Evolutionary conservation across 2,888 invertebrate genomes (phyloP).

Genomic region (Ochropacha duplaris): DNA sequence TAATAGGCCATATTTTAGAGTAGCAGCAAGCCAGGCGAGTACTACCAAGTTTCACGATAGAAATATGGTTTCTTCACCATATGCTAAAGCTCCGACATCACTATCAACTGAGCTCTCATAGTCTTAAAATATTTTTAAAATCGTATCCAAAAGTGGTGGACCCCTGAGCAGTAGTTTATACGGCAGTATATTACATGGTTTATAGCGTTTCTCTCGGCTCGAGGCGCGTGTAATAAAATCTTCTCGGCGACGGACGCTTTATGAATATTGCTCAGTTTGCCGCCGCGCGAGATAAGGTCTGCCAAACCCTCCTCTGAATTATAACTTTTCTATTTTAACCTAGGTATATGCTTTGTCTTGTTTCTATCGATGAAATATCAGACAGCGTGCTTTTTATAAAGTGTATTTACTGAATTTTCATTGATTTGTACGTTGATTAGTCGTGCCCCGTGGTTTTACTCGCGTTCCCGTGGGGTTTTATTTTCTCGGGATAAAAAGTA

Average conservation of each 20-base stretch:
- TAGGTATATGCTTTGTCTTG: neutral
- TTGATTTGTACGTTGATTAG: too few relatives aligned
- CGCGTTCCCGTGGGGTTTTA: too few relatives aligned
- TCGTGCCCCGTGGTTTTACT: too few relatives aligned
- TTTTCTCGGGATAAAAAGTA: too few relatives aligned
- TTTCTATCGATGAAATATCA: neutral
- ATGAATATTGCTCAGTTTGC: slow-evolving; percentile 63
- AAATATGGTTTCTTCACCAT: too few relatives aligned
- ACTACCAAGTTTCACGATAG: too few relatives aligned
- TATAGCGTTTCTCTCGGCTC: slow-evolving; percentile 50
- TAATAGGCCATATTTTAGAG: too few relatives aligned
- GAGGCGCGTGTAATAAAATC: slow-evolving; percentile 75
- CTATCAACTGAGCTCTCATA: too few relatives aligned
- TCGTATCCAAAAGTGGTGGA: slow-evolving; percentile 29
- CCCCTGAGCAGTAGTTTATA: slow-evolving; percentile 57
- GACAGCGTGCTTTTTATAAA: too few relatives aligned
- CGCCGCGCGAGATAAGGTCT: slow-evolving; percentile 57
- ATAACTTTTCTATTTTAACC: slow-evolving; percentile 21
- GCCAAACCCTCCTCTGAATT: slow-evolving; percentile 47
- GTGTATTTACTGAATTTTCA: too few relatives aligned
- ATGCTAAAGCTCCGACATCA: too few relatives aligned
- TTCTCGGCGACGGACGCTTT: slow-evolving; percentile 63
- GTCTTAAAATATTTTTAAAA: slow-evolving; percentile 2
- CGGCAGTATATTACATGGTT: slow-evolving; percentile 54
- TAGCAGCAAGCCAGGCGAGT: too few relatives aligned